These are phyloP conservation scores for Varanus komodoensis DNA, from an alignment of 2,113 vertebrate genomes.

Conservation along the genomic window DNA sequence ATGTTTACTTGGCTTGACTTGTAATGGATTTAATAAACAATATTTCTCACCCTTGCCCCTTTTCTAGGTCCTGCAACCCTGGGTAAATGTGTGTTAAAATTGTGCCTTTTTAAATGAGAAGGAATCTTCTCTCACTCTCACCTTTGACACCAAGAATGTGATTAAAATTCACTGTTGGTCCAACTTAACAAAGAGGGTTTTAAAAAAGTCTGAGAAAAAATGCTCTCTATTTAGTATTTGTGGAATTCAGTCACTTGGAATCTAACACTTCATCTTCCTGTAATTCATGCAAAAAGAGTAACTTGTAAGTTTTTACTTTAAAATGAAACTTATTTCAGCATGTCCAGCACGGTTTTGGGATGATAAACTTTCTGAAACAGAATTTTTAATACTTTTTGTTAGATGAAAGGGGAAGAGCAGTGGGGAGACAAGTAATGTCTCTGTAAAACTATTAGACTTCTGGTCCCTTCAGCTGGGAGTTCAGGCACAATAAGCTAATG, in stretches of 20 bases:
- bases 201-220: background rate
- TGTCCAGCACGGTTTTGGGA: background rate
- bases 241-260: background rate
- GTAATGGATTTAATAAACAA: background rate
- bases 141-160: background rate
- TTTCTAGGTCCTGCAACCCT: rapidly evolving
- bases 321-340: background rate
- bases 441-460: conserved; percentile 9
- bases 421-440: background rate
- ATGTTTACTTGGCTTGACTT: background rate
- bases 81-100: background rate
- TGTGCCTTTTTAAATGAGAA: background rate
- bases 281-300: background rate
- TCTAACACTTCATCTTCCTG: background rate
- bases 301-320: background rate
- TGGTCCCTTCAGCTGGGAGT: conserved; percentile 28
- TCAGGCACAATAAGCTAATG: conserved; percentile 41
- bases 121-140: background rate
- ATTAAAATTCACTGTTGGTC: background rate
- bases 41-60: no score
- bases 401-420: background rate
- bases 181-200: background rate
- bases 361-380: background rate
- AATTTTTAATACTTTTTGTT: background rate
- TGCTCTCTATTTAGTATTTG: background rate